Conservation (phyloP, 2,797 vertebrate genomes). For the Paedocypris micromegethes region DNA sequence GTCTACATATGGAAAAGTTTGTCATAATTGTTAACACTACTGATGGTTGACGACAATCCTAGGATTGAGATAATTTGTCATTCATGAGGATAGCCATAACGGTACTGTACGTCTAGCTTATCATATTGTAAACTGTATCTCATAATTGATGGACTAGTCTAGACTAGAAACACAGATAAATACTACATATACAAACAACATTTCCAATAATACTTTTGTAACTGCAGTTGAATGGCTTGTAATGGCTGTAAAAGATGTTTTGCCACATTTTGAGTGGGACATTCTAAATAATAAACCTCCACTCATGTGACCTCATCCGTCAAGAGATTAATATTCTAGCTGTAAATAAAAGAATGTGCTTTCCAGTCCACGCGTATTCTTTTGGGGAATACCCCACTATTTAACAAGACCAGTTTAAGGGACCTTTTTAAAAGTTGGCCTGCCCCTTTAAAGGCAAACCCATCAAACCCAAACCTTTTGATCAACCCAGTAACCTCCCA, state of each 20-base stretch:
- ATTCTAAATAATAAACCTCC: slow-evolving; percentile 8
- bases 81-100: slow-evolving; percentile 7
- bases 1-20: slow-evolving; percentile 4
- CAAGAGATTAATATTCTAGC: slow-evolving; percentile 13
- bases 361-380: slow-evolving; percentile 19
- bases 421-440: slow-evolving; percentile 59
- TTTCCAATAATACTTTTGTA: too few relatives aligned
- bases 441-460: slow-evolving; percentile 55
- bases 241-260: neutral
- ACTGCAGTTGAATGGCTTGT: neutral
- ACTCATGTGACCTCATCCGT: slow-evolving; percentile 22
- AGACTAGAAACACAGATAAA: too few relatives aligned
- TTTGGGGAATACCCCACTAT: slow-evolving; percentile 53
- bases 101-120: neutral
- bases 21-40: neutral
- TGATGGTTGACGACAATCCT: too few relatives aligned
- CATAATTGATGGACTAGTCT: too few relatives aligned
- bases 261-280: slow-evolving; percentile 5
- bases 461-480: slow-evolving; percentile 62
- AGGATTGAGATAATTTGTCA: too few relatives aligned
- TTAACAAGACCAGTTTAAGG: slow-evolving; percentile 62
- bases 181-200: too few relatives aligned
- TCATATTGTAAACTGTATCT: too few relatives aligned
- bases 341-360: slow-evolving; percentile 23
- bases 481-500: slow-evolving; percentile 57